phyloP scores from a whole-genome alignment of 2,888 invertebrate genomes.

The Eristalis arbustorum region DNA sequence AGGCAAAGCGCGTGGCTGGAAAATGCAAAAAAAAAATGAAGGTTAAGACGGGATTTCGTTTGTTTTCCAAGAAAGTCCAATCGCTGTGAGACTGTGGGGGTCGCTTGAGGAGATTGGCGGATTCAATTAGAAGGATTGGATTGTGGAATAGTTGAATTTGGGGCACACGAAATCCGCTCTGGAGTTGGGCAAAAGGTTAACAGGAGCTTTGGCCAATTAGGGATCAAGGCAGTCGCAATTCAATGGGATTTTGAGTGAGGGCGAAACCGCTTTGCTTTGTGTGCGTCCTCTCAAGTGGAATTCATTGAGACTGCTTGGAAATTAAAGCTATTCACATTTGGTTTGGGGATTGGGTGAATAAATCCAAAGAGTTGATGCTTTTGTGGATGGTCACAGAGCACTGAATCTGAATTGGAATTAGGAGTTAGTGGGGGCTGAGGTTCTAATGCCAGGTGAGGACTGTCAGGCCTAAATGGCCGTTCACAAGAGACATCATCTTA shows the following conservation, averaged over 20 bases:
- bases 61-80: background rate
- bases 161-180: background rate
- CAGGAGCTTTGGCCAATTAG: background rate
- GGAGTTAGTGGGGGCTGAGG: too few species aligned
- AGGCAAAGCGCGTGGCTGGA: background rate
- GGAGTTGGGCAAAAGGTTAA: background rate
- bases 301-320: too few species aligned
- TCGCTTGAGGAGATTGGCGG: background rate
- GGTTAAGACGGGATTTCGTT: background rate
- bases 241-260: background rate
- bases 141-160: background rate
- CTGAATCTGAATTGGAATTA: too few species aligned
- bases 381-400: too few species aligned
- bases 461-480: too few species aligned
- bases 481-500: too few species aligned
- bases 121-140: slow-evolving; percentile 10
- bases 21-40: background rate
- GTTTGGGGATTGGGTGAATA: too few species aligned
- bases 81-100: background rate
- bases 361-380: too few species aligned
- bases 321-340: too few species aligned
- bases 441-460: too few species aligned
- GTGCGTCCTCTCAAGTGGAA: background rate
- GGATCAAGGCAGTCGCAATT: background rate
- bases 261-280: background rate